Percentiles rank a stretch among this genome's conserved stretches.
phyloP scores from a whole-genome alignment of 2,888 invertebrate genomes.

The Cyclophora albipunctata region DNA sequence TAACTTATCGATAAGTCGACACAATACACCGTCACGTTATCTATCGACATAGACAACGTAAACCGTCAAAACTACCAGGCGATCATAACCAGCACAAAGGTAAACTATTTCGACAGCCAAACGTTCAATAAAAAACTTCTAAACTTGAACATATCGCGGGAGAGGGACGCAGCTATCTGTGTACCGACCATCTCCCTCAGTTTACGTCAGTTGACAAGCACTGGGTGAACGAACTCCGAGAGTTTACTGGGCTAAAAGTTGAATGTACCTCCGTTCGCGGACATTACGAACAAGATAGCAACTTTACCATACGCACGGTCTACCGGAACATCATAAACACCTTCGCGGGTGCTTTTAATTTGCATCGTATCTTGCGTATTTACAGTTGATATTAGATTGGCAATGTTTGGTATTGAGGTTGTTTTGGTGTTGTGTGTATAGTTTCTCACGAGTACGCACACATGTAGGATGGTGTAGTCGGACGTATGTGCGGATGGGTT shows the following conservation, averaged over 20 bases:
- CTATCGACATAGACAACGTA: constrained; percentile 69
- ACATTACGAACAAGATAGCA: constrained; percentile 76
- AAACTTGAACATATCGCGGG: constrained; percentile 57
- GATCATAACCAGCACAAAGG: constrained; percentile 54
- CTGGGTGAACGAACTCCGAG: constrained; percentile 74
- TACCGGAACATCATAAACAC: constrained; percentile 43
- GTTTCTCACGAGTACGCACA: constrained; percentile 75
- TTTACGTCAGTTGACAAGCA: constrained; percentile 75
- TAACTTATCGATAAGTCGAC: constrained; percentile 23
- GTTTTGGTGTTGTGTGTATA: constrained; percentile 43
- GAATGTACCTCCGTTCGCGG: constrained; percentile 75
- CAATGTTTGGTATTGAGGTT: constrained; percentile 19
- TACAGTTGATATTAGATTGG: constrained; percentile 40
- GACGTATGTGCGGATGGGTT: constrained; percentile 50
- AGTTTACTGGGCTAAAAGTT: constrained; percentile 77
- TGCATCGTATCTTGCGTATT: constrained; percentile 19
- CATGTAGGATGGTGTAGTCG: constrained; percentile 50
- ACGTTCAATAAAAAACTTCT: constrained; percentile 64
- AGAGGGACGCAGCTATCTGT: constrained; percentile 53
- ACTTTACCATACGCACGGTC: constrained; percentile 59
- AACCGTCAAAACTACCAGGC: constrained; percentile 69
- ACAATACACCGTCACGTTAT: constrained; percentile 38
- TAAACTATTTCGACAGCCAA: constrained; percentile 66
- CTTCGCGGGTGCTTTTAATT: constrained; percentile 29
- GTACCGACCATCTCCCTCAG: constrained; percentile 46